A percentile compares a stretch with the other conserved stretches of the same genome.
Evolutionary conservation across 2,113 vertebrate species (phyloP).

Genomic region (Rattus norvegicus): GRCr8 NC_086020.1:245101501-245102000

Average conservation of each 20-base stretch:
- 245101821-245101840: background rate
- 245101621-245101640: background rate
- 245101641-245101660: background rate
- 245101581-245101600: background rate
- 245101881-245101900: background rate
- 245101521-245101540: background rate
- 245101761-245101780: background rate
- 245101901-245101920: constrained; percentile 31
- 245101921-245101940: constrained; percentile 20
- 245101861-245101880: background rate
- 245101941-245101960: constrained; percentile 42
- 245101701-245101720: background rate
- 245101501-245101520: background rate
- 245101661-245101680: background rate
- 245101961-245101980: constrained; percentile 60
- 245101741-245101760: background rate
- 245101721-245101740: background rate
- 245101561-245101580: background rate
- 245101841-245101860: background rate
- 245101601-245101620: background rate
- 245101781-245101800: background rate
- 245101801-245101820: background rate
- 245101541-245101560: background rate
- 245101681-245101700: background rate
- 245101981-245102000: constrained; percentile 54